Percentiles rank a stretch among this genome's conserved stretches.
Evolutionary conservation across 2,888 invertebrate genomes (phyloP).

Genomic region (Heteropelma amictum): DNA sequence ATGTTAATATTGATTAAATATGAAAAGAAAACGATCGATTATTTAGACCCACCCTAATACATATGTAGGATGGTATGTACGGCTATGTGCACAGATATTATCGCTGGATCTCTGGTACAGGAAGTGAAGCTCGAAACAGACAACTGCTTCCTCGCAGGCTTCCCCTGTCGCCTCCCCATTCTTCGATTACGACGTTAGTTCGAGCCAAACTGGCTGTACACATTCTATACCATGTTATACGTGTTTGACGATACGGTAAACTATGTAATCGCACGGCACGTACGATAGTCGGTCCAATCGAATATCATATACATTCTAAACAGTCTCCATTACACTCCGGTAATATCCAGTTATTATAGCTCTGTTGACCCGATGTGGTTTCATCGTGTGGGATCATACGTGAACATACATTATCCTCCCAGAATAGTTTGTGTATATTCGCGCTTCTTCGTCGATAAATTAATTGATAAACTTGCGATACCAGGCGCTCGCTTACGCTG

Average conservation of each 20-base stretch:
- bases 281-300: neutral
- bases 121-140: neutral
- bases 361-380: neutral
- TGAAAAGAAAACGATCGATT: too few species aligned
- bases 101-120: neutral
- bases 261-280: neutral
- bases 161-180: neutral
- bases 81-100: neutral
- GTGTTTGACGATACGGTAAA: conserved; percentile 5
- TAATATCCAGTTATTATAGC: conserved; percentile 40
- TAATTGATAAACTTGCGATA: neutral
- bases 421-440: too few species aligned
- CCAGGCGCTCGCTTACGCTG: too few species aligned
- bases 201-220: neutral
- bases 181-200: conserved; percentile 5
- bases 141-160: conserved; percentile 9
- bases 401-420: neutral
- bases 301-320: neutral
- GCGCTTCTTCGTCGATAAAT: neutral
- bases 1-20: too few species aligned
- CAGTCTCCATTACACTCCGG: conserved; percentile 34
- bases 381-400: conserved; percentile 4
- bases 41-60: conserved; percentile 1
- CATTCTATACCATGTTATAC: conserved; percentile 12
- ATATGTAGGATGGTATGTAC: conserved; percentile 1